Evolutionary conservation across 2,888 invertebrate genomes (phyloP).

Genomic region (Teinopalpus imperialis): DNA sequence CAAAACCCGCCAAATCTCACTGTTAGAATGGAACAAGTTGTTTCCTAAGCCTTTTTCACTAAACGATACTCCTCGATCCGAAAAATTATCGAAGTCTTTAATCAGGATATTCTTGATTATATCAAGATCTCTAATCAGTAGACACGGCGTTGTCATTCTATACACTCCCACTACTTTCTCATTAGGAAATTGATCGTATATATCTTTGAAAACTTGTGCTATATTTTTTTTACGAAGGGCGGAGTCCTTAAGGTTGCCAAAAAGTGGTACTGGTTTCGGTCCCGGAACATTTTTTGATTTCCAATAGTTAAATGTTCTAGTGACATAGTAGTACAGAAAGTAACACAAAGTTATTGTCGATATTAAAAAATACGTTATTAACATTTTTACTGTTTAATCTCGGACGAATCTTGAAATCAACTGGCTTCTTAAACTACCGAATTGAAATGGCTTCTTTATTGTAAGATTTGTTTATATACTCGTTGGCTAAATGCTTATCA

Average conservation of each 20-base stretch:
- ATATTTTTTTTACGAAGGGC: conserved; percentile 36
- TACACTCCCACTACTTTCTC: conserved; percentile 56
- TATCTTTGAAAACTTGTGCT: conserved; percentile 36
- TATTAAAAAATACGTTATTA: not conserved
- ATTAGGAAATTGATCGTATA: conserved; percentile 45
- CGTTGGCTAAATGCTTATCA: too few relatives aligned
- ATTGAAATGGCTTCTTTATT: too few relatives aligned
- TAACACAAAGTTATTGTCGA: not conserved
- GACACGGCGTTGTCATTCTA: conserved; percentile 45
- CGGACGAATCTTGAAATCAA: too few relatives aligned
- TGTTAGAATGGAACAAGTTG: conserved; percentile 52
- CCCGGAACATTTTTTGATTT: conserved; percentile 41
- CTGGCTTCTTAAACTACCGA: too few relatives aligned
- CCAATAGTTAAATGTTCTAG: conserved; percentile 52
- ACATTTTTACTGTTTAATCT: too few relatives aligned
- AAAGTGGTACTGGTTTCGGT: conserved; percentile 43
- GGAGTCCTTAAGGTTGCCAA: conserved; percentile 47
- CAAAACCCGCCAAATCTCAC: conserved; percentile 49
- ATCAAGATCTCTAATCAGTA: conserved; percentile 54
- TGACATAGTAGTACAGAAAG: conserved; percentile 42
- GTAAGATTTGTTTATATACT: too few relatives aligned
- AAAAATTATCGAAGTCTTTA: conserved; percentile 52
- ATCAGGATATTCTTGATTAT: conserved; percentile 51
- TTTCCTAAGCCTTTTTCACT: conserved; percentile 46
- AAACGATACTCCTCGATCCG: conserved; percentile 48